A percentile compares a stretch with the other conserved stretches of the same genome.
Conservation (phyloP, 2,888 invertebrate genomes). For the Byasa hedistus region DNA sequence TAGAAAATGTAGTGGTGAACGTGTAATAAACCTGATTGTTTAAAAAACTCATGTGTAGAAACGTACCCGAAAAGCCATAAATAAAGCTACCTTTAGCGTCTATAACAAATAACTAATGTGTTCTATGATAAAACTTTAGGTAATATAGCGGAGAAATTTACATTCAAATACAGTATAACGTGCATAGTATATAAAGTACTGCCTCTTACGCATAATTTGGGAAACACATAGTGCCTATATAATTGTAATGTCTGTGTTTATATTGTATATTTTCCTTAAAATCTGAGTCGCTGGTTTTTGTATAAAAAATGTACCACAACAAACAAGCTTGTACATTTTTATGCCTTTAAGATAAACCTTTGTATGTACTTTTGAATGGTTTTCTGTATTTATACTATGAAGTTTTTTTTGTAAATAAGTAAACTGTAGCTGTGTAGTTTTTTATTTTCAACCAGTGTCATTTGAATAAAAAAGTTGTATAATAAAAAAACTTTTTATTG, state of each 20-base stretch:
- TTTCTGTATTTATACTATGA: slow-evolving; percentile 26
- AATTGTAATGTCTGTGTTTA: slow-evolving; percentile 26
- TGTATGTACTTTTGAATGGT: slow-evolving; percentile 30
- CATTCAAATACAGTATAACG: not conserved
- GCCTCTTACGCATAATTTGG: slow-evolving; percentile 30
- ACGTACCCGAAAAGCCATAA: not conserved
- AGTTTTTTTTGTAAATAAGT: slow-evolving; percentile 58
- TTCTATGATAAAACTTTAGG: slow-evolving; percentile 2
- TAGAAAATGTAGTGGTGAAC: not conserved
- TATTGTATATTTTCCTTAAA: slow-evolving; percentile 30
- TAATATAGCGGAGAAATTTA: not conserved
- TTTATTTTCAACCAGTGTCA: slow-evolving; percentile 74
- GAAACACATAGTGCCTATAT: slow-evolving; percentile 37
- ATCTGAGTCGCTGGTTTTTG: slow-evolving; percentile 21
- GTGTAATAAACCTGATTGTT: not conserved
- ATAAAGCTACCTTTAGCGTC: not conserved
- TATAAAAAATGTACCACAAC: slow-evolving; percentile 15
- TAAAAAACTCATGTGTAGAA: not conserved
- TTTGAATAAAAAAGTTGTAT: slow-evolving; percentile 61
- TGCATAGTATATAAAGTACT: not conserved
- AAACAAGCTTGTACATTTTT: slow-evolving; percentile 28
- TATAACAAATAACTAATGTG: slow-evolving; percentile 10
- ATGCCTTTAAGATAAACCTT: slow-evolving; percentile 19
- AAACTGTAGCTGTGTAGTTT: slow-evolving; percentile 58
- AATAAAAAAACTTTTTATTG: slow-evolving; percentile 52